phyloP scores from a whole-genome alignment of 2,888 invertebrate genomes.

The Merodon equestris region DNA sequence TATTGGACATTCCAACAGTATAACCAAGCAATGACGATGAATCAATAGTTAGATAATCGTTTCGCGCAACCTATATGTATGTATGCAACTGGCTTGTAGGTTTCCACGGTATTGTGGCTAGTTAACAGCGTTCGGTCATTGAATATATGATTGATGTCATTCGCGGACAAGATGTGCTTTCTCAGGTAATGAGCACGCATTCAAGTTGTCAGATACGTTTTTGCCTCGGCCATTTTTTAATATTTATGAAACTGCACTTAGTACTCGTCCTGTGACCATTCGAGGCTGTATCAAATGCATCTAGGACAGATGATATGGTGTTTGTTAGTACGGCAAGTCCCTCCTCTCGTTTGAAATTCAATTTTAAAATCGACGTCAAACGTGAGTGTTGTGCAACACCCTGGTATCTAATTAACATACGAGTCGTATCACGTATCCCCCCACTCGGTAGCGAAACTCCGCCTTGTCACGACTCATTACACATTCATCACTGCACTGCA shows the following conservation, averaged over 20 bases:
- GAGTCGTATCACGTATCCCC: neutral
- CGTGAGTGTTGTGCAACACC: constrained; percentile 16
- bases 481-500: constrained; percentile 54
- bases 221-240: too few relatives aligned
- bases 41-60: constrained; percentile 48
- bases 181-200: constrained; percentile 20
- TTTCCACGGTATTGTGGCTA: neutral
- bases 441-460: constrained; percentile 48
- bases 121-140: constrained; percentile 32
- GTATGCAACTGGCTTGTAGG: constrained; percentile 33
- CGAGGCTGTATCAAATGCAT: too few relatives aligned
- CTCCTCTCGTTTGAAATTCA: constrained; percentile 41
- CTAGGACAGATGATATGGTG: neutral
- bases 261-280: too few relatives aligned
- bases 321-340: constrained; percentile 12
- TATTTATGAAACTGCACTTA: too few relatives aligned
- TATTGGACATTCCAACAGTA: constrained; percentile 49
- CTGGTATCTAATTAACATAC: constrained; percentile 60
- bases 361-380: constrained; percentile 22
- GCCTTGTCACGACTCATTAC: constrained; percentile 63
- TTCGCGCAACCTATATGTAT: constrained; percentile 34
- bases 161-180: constrained; percentile 35
- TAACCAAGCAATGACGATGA: constrained; percentile 46
- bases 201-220: too few relatives aligned
- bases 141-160: constrained; percentile 56